A percentile compares a stretch with the other conserved stretches of the same genome.
Evolutionary conservation across 2,113 vertebrate species (phyloP).

Genomic region (Lophura nycthemera): DNA sequence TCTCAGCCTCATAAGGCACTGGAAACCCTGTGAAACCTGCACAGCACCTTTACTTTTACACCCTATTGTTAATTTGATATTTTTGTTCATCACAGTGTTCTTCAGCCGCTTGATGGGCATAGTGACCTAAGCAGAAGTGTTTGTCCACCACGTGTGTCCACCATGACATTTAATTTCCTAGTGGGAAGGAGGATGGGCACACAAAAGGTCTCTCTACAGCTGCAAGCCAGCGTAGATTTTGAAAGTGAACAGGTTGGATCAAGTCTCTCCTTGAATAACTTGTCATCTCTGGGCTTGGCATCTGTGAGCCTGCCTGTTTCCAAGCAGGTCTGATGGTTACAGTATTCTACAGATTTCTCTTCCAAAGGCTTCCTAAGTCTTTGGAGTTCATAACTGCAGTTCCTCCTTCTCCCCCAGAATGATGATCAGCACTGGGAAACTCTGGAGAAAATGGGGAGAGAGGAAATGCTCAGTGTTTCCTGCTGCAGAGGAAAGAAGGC

Average conservation of each 20-base stretch:
- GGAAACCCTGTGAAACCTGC: not conserved
- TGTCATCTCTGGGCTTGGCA: rapidly evolving
- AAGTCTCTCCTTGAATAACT: not conserved
- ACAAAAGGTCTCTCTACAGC: not conserved
- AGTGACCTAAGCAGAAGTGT: not conserved
- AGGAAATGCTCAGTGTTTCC: not conserved
- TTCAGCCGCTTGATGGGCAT: not conserved
- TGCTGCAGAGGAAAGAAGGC: not conserved
- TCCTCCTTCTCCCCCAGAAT: not conserved
- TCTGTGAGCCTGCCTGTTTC: not conserved
- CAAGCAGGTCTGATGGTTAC: rapidly evolving
- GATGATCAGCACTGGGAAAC: not conserved
- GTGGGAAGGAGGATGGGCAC: not conserved
- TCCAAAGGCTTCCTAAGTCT: not conserved
- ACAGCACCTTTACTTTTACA: not conserved
- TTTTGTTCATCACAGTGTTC: not conserved
- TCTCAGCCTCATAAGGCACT: not conserved
- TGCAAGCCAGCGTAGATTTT: not conserved
- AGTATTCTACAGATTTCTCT: not conserved
- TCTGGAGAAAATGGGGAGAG: not conserved
- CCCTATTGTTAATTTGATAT: not conserved
- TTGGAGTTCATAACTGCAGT: not conserved
- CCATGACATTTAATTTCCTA: not conserved
- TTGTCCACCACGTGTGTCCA: not conserved
- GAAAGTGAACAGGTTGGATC: not conserved